Evolutionary conservation across 1,140 invertebrate genomes (phyloP).

Genomic region (Trichogramma pretiosum): DNA sequence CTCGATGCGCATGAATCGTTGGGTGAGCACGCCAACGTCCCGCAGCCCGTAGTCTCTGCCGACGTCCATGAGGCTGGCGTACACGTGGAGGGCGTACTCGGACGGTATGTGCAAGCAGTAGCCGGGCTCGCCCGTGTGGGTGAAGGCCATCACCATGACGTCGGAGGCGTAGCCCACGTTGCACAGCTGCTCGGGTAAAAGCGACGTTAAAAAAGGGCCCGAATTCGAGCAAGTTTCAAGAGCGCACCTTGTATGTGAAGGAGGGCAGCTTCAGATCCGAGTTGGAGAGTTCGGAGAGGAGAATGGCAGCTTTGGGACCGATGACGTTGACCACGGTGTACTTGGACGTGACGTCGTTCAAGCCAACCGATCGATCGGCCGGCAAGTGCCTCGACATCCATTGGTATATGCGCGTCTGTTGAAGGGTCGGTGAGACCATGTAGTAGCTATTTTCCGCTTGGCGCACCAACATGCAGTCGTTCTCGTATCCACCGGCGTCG

Average conservation of each 20-base stretch:
- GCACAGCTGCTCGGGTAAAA: conserved; percentile 46
- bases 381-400: conserved; percentile 66
- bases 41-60: conserved; percentile 59
- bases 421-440: conserved; percentile 76
- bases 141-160: conserved; percentile 70
- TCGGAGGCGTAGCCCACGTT: conserved; percentile 69
- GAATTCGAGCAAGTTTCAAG: not conserved
- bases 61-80: conserved; percentile 58
- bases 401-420: conserved; percentile 65
- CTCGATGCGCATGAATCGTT: conserved; percentile 62
- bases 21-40: conserved; percentile 67
- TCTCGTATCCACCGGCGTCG: conserved; percentile 69
- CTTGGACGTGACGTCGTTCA: conserved; percentile 71
- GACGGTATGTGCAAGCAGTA: conserved; percentile 74
- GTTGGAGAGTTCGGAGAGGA: conserved; percentile 68
- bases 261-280: conserved; percentile 59
- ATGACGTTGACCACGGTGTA: conserved; percentile 80
- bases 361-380: conserved; percentile 52
- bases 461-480: conserved; percentile 69
- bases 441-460: conserved; percentile 65
- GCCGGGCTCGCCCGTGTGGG: conserved; percentile 75
- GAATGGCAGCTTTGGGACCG: conserved; percentile 64
- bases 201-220: not conserved
- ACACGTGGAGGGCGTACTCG: conserved; percentile 72
- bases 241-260: conserved; percentile 61